Evolutionary conservation across 2,888 invertebrate genomes (phyloP).

Genomic region (Drosophila sordidapex): DNA sequence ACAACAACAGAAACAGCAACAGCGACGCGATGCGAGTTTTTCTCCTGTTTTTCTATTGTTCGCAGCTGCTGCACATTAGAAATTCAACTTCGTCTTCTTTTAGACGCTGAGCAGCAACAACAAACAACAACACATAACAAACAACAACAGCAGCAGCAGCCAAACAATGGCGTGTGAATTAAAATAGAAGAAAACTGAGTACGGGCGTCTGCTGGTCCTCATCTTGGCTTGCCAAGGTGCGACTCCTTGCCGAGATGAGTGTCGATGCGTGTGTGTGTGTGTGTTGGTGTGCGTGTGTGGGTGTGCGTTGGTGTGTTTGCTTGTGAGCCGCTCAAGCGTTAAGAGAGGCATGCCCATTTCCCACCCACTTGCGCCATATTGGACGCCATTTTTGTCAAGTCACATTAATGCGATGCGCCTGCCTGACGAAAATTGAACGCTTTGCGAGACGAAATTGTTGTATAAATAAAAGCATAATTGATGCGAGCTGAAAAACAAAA

Average conservation of each 20-base stretch:
- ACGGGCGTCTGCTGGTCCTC: constrained; percentile 64
- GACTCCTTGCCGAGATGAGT: constrained; percentile 35
- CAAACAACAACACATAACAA: constrained; percentile 26
- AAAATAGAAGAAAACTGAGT: constrained; percentile 70
- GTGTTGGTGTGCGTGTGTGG: constrained; percentile 28
- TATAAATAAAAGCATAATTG: constrained; percentile 81
- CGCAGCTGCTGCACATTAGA: constrained; percentile 80
- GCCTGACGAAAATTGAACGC: constrained; percentile 80
- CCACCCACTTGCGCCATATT: constrained; percentile 71
- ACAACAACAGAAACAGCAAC: constrained; percentile 11
- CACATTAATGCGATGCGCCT: constrained; percentile 79
- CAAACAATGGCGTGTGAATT: constrained; percentile 80
- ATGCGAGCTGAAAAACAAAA: constrained; percentile 60
- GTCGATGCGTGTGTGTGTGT: constrained; percentile 32
- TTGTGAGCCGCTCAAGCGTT: constrained; percentile 62
- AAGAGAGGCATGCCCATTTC: constrained; percentile 22
- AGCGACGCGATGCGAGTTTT: constrained; percentile 42
- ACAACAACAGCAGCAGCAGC: constrained; percentile 23
- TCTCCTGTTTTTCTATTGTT: constrained; percentile 66
- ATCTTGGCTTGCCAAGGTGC: constrained; percentile 73
- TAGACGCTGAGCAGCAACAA: constrained; percentile 64
- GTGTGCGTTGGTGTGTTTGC: constrained; percentile 6
- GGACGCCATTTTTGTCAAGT: constrained; percentile 83
- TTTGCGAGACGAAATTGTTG: constrained; percentile 67
- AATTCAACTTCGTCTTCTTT: constrained; percentile 80